These are phyloP conservation scores for Sturnira hondurensis DNA, from an alignment of 2,113 vertebrate genomes.

Conservation along the genomic window DNA sequence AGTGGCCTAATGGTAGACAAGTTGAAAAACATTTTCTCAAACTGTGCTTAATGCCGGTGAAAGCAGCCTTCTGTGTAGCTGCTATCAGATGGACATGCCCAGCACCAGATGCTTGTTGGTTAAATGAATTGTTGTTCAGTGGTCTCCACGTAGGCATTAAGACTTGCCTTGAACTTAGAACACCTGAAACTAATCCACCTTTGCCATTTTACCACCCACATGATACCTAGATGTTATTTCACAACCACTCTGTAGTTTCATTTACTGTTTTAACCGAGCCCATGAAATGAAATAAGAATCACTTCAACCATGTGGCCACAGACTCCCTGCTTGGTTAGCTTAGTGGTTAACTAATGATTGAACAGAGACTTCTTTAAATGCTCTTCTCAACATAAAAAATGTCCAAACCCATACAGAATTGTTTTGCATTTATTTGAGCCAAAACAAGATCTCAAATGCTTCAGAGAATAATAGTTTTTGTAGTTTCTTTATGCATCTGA, in stretches of 20 bases:
- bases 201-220: background rate
- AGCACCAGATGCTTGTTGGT: background rate
- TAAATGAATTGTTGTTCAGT: background rate
- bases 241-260: background rate
- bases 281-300: background rate
- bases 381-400: background rate
- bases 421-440: background rate
- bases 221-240: background rate
- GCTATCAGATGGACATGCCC: background rate
- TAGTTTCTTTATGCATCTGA: background rate
- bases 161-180: background rate
- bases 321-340: background rate
- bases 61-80: background rate
- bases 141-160: background rate
- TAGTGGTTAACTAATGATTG: background rate
- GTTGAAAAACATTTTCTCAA: background rate
- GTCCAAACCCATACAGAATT: background rate
- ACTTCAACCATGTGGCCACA: background rate
- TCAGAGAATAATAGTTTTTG: background rate
- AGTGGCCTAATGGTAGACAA: background rate
- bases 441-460: background rate
- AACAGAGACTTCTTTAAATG: background rate
- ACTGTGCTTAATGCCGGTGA: fast-evolving
- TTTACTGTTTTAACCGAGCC: background rate
- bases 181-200: background rate